Evolutionary conservation across 2,113 vertebrate species (phyloP), one percentile per base, ranked within the genome.

Genomic region (Leiothrix lutea): DNA sequence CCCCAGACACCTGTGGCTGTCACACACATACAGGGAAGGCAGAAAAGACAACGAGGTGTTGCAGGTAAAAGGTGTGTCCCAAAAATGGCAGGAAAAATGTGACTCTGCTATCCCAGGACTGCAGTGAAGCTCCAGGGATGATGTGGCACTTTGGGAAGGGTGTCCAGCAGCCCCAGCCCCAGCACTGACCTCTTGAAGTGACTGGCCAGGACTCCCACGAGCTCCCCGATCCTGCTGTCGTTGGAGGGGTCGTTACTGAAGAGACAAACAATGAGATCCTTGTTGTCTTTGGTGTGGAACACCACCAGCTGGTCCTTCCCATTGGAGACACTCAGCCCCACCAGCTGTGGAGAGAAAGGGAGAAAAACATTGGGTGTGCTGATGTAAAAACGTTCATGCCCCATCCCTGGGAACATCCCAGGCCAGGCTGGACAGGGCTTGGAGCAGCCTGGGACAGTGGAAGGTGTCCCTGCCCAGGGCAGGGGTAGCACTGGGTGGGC

Each of bases 261-360:
- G 90, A 99, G 98, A 80, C 99, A 99, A 86, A 99, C 99, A 28
- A 99, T 99, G 67, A 99, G 98, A 94, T 99, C 99, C 88, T 98
- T 98, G 98, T 97, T 99, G 98, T 99, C 99, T 73, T 99, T 99
- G 13, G 99, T 99, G 95, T 99, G 99, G 97, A 99, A 99, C 83
- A 99, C 99, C 40, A 99, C 99, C 35, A 99, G 98, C 97, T 99
- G 99, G 98, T 99, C 99, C 96, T 99, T 99, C 62, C 99, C 99
- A 3, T 99, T 99, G 94, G 99, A 99, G 89, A 99, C 98, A 14
- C 99, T 99, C 96, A 99, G 38, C 28, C 99, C 99, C 1, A 99
- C 98, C 97, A 99, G 97, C 99, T 99, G 98, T 10, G 85, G 93
- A 64, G 56, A 80, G 90, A 93, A 67, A 89, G 12, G 14, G 64